Percentiles rank a stretch among this genome's conserved stretches.
Conservation (phyloP, 2,113 vertebrate species). For the Podarcis cretensis region DNA sequence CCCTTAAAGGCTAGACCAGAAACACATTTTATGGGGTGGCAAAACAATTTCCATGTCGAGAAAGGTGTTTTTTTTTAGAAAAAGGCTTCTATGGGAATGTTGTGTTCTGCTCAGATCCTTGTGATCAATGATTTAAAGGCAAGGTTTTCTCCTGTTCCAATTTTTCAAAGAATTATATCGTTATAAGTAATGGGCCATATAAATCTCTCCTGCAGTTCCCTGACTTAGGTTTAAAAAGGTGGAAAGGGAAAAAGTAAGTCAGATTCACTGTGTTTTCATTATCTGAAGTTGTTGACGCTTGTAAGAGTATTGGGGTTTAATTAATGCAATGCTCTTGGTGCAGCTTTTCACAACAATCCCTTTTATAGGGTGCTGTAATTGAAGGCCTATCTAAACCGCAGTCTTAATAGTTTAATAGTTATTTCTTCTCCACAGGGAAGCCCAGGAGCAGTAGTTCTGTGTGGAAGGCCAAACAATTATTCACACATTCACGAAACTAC, state of each 20-base stretch:
- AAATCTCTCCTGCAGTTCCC: background rate
- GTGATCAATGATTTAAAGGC: background rate
- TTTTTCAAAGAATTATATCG: background rate
- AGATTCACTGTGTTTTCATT: background rate
- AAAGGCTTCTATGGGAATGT: background rate
- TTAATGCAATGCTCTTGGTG: background rate
- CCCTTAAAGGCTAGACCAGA: background rate
- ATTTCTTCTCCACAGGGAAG: background rate
- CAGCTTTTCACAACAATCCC: background rate
- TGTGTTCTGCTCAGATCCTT: background rate
- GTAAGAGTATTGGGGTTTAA: background rate
- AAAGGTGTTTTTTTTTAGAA: background rate
- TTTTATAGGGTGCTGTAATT: background rate
- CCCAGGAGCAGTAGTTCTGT: background rate
- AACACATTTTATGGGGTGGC: background rate
- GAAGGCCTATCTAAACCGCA: background rate
- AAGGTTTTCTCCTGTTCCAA: background rate
- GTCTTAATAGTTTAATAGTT: background rate
- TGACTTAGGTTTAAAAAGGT: background rate
- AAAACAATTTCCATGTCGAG: conserved; percentile 7
- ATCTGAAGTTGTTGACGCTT: background rate
- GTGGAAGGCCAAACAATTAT: background rate
- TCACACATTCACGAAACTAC: background rate
- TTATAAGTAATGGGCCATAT: background rate
- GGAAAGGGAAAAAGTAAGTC: background rate